Base-by-base conservation (phyloP, 2,888 invertebrate species). In the Parascotia fuliginaria region DNA sequence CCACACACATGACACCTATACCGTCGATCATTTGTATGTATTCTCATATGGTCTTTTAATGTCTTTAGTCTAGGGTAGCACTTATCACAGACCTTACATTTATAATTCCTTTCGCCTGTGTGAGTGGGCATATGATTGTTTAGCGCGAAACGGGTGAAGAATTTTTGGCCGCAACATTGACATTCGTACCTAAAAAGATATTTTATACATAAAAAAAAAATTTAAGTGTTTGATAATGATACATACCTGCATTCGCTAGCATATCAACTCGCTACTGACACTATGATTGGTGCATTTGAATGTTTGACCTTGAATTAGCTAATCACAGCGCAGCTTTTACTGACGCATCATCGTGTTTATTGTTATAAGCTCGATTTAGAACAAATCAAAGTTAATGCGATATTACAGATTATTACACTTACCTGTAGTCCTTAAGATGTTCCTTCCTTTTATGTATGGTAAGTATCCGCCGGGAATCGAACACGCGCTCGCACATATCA, bases 101-200 rank as follows among this genome's bases (percentile, higher is more conserved):
- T 89, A 61, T 83, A 90, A 66, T 90, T 90, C 0, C 89, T 49
- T 42, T 91, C 91, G 0, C 87, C 83, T 0, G 91, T 91, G 70
- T 92, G 91, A 0, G 85, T 87, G 0, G 91, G 91, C 87, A 90
- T 87, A 72, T 92, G 91, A 42, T 89, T 89, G 67, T 81, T 88
- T 0, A 92, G 69, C 0, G 90, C 87, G 75, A 89, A 90, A 0
- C 87, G 79, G 0, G 91, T 90, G 77, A 91, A 90, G 73, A 91
- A 91, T 53, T 86, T 88, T 44, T 90, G 89, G 0, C 89, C 87
- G 59, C 91, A 91, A 12, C 81, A 84, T 36, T 88, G 85, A 32
- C 91, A 92, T 44, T 89, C 86, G 60, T 90, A 89, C 34, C 91
- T 89, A 75, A 0, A 4, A 27, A 19, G 2, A 19, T 2, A 19